phyloP scores from a whole-genome alignment of 2,113 vertebrate genomes.

The Columba livia region DNA sequence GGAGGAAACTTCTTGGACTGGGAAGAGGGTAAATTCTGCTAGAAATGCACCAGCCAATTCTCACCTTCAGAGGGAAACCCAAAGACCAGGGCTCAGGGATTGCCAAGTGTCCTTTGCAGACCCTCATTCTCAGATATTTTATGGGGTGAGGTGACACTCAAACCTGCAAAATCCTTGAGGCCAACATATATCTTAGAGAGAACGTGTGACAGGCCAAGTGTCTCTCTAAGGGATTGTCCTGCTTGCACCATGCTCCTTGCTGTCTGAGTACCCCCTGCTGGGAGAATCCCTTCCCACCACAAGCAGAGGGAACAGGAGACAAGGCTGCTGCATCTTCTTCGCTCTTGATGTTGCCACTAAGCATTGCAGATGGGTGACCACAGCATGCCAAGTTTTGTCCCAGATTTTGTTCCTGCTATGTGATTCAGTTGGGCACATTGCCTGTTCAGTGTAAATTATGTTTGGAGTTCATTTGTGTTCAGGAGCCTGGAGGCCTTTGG shows the following conservation, averaged over 20 bases:
- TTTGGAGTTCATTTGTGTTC: conserved; percentile 58
- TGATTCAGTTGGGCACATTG: background rate
- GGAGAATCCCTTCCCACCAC: background rate
- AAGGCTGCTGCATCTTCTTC: background rate
- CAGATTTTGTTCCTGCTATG: background rate
- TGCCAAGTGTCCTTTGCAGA: background rate
- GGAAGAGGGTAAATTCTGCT: background rate
- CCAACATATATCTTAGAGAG: background rate
- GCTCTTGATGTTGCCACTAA: background rate
- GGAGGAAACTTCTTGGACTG: background rate
- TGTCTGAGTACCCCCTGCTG: background rate
- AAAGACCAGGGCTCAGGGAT: background rate
- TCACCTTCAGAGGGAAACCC: background rate
- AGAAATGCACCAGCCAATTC: background rate
- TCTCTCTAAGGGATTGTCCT: background rate
- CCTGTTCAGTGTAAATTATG: conserved; percentile 47
- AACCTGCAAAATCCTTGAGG: background rate
- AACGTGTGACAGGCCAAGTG: background rate
- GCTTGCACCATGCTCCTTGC: background rate
- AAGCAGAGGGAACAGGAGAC: background rate
- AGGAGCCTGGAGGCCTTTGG: conserved; percentile 36
- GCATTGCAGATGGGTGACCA: background rate
- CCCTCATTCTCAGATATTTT: background rate
- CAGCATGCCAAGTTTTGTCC: background rate
- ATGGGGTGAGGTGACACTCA: background rate